These are phyloP conservation scores for Nipponia nippon DNA, from an alignment of 2,113 vertebrate genomes.

Conservation along the genomic window DNA sequence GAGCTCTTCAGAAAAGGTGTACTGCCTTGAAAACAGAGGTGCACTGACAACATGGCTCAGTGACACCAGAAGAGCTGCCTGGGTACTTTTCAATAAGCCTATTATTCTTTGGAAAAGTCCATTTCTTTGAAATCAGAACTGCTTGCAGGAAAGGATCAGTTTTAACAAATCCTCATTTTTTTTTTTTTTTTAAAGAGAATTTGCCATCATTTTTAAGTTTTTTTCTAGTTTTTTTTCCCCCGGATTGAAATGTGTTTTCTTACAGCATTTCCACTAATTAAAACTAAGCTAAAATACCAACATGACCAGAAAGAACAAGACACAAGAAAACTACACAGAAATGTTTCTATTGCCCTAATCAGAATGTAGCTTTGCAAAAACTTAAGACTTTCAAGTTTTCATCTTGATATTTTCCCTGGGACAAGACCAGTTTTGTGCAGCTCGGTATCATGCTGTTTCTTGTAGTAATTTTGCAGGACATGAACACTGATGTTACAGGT, in stretches of 20 bases:
- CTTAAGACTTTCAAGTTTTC: neutral
- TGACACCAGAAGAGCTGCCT: neutral
- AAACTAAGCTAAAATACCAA: neutral
- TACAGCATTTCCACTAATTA: neutral
- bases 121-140: neutral
- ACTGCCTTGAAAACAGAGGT: neutral
- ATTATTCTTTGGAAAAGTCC: neutral
- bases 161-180: neutral
- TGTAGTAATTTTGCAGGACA: conserved; percentile 53
- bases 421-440: neutral
- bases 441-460: neutral
- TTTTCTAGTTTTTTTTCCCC: neutral
- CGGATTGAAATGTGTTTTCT: neutral
- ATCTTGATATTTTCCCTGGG: neutral
- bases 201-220: neutral
- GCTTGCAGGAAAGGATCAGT: neutral
- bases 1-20: neutral
- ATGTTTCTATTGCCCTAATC: neutral
- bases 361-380: neutral
- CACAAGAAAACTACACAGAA: neutral
- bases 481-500: neutral
- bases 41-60: neutral
- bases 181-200: neutral
- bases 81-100: neutral
- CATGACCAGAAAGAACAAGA: neutral